These are phyloP conservation scores for Brachirus orientalis DNA, from an alignment of 2,113 vertebrate genomes.

Conservation along the genomic window DNA sequence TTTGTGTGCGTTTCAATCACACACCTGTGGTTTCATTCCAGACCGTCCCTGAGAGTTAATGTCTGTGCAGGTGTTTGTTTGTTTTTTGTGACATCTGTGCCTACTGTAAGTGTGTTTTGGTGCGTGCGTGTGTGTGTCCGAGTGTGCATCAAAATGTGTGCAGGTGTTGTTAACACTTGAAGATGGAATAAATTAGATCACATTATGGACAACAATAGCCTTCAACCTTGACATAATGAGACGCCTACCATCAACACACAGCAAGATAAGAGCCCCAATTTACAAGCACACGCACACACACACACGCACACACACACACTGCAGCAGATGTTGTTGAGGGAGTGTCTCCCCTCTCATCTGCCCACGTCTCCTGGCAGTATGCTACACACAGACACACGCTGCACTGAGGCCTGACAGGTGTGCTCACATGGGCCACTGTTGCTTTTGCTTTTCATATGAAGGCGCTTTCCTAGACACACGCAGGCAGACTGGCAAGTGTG, in stretches of 20 bases:
- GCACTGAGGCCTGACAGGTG: conserved; percentile 72
- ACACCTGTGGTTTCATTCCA: conserved; percentile 44
- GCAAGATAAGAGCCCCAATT: conserved; percentile 68
- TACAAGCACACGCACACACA: conserved; percentile 28
- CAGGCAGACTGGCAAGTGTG: conserved; percentile 67
- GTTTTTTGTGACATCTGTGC: not conserved
- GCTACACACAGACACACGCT: conserved; percentile 55
- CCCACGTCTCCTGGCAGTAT: conserved; percentile 64
- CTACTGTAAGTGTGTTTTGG: no score
- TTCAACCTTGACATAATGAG: conserved; percentile 82
- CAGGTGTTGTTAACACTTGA: conserved; percentile 73
- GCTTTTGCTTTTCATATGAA: conserved; percentile 55
- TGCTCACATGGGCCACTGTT: conserved; percentile 62
- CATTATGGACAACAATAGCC: conserved; percentile 81
- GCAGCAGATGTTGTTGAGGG: conserved; percentile 79
- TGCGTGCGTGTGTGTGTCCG: conserved; percentile 5
- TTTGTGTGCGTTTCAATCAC: conserved; percentile 41
- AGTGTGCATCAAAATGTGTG: conserved; percentile 12
- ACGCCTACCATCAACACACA: conserved; percentile 79
- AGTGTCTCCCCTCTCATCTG: conserved; percentile 73
- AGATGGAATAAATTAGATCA: conserved; percentile 81
- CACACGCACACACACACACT: conserved; percentile 38
- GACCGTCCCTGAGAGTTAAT: not conserved
- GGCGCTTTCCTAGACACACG: conserved; percentile 33
- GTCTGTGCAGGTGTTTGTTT: not conserved